phyloP scores from a whole-genome alignment of 2,113 vertebrate species.

The Malurus melanocephalus region DNA sequence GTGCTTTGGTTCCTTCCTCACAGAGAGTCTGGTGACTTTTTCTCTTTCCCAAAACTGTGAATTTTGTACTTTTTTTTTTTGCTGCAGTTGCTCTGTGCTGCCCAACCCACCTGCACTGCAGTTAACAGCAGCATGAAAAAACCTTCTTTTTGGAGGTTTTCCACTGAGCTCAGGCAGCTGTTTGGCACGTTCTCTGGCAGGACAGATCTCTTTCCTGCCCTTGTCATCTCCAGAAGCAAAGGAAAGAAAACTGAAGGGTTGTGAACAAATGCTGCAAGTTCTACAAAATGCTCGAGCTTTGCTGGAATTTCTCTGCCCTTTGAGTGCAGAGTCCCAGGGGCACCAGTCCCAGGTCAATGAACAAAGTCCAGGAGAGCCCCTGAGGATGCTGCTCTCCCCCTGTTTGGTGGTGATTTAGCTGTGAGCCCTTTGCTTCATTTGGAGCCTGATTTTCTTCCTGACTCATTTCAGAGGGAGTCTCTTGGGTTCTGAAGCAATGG shows the following conservation, averaged over 20 bases:
- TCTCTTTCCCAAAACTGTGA: background rate
- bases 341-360: background rate
- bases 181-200: background rate
- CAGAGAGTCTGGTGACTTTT: background rate
- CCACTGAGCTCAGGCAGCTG: background rate
- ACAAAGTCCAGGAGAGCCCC: background rate
- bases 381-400: background rate
- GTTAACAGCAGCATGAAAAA: background rate
- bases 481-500: background rate
- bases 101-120: slow-evolving; percentile 23
- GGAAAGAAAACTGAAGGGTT: background rate
- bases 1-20: background rate
- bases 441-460: background rate
- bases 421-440: background rate
- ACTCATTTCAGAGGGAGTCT: background rate
- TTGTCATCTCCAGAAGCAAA: background rate
- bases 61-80: background rate
- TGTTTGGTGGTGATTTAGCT: background rate
- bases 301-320: background rate
- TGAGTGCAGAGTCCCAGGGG: background rate
- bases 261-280: background rate
- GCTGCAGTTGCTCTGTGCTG: slow-evolving; percentile 1
- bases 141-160: background rate
- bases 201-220: background rate
- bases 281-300: background rate